These are phyloP conservation scores for Hemichromis elongatus DNA, from an alignment of 2,113 vertebrate genomes.

Conservation along the genomic window DNA sequence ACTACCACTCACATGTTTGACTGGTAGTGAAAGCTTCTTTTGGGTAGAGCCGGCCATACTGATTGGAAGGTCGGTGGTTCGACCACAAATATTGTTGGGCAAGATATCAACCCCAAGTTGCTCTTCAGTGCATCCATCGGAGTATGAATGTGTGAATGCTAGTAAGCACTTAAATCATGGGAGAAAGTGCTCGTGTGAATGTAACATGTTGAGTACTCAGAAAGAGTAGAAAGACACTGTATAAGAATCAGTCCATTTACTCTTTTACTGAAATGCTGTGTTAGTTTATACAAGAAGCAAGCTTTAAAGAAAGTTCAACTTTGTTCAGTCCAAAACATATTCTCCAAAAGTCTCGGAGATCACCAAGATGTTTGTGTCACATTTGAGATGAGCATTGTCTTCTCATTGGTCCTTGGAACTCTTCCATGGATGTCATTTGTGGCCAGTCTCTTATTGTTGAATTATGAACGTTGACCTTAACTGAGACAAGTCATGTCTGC, in stretches of 20 bases:
- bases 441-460: background rate
- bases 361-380: background rate
- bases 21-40: fast-evolving
- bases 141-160: background rate
- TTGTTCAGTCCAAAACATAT: too few species aligned
- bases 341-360: background rate
- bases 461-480: background rate
- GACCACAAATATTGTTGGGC: background rate
- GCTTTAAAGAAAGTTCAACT: too few species aligned
- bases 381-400: background rate
- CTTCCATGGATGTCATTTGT: background rate
- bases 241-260: too few species aligned
- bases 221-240: too few species aligned
- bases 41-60: background rate
- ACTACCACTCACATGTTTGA: background rate
- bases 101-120: background rate
- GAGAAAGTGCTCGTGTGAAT: too few species aligned
- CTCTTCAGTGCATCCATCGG: background rate
- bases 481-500: fast-evolving
- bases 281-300: too few species aligned
- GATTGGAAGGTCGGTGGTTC: background rate
- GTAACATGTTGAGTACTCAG: too few species aligned
- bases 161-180: background rate
- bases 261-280: too few species aligned
- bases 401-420: background rate